Percentiles rank a stretch among this genome's conserved stretches.
Evolutionary conservation across 1,140 invertebrate genomes (phyloP).

Genomic region (Eulimnadia texana): DNA sequence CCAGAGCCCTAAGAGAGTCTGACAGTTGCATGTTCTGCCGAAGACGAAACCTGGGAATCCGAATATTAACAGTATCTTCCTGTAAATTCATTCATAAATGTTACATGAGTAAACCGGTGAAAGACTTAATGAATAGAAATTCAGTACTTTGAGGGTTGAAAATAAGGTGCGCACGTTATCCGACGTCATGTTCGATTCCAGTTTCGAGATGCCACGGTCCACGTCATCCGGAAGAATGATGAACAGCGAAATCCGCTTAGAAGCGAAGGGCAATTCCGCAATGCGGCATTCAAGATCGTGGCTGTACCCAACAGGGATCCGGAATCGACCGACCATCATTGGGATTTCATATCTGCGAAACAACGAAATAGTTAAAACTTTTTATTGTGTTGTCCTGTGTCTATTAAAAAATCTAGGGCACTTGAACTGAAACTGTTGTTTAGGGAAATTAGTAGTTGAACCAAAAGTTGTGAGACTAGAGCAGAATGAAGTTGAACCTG

Average conservation of each 20-base stretch:
- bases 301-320: slow-evolving; percentile 25
- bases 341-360: slow-evolving; percentile 26
- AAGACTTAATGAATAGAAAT: not conserved
- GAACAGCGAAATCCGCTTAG: slow-evolving; percentile 25
- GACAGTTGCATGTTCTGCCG: slow-evolving; percentile 19
- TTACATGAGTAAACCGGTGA: not conserved
- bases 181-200: slow-evolving; percentile 25
- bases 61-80: slow-evolving; percentile 28
- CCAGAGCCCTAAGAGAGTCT: slow-evolving; percentile 23
- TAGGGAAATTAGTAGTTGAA: too few relatives aligned
- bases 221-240: slow-evolving; percentile 27
- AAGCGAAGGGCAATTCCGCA: slow-evolving; percentile 26
- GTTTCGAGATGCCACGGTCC: slow-evolving; percentile 20
- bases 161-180: slow-evolving; percentile 26
- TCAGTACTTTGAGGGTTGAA: slow-evolving; percentile 24
- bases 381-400: not conserved
- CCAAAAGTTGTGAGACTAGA: too few relatives aligned
- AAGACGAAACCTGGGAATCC: slow-evolving; percentile 26
- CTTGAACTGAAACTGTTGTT: not conserved
- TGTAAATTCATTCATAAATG: slow-evolving; percentile 6
- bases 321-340: slow-evolving; percentile 28
- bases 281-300: slow-evolving; percentile 25
- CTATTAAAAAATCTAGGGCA: not conserved
- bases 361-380: not conserved
- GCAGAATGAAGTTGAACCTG: not conserved